These are phyloP conservation scores for Monochamus saltuarius DNA, from an alignment of 1,140 invertebrate species.

Conservation along the genomic window DNA sequence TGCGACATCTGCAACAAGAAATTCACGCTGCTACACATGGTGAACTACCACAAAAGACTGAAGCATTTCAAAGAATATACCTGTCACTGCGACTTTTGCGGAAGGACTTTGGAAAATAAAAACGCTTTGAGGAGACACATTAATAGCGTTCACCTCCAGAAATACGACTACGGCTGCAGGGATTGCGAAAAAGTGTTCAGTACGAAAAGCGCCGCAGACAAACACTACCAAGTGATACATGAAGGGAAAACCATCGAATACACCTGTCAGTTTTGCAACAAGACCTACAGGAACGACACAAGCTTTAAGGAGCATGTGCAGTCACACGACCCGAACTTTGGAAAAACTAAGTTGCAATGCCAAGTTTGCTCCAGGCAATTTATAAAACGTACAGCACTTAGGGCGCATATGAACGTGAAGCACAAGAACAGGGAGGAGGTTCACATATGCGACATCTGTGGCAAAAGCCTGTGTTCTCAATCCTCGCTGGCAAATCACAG, in stretches of 20 bases:
- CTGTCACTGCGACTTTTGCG: slow-evolving; percentile 11
- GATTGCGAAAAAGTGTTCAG: too few species aligned
- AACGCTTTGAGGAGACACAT: neutral
- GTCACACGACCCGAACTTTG: slow-evolving; percentile 13
- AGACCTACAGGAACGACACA: slow-evolving; percentile 7
- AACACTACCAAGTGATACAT: slow-evolving; percentile 3
- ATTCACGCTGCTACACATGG: slow-evolving; percentile 4
- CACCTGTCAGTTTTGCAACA: slow-evolving; percentile 4
- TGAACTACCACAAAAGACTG: slow-evolving; percentile 14
- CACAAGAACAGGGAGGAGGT: slow-evolving; percentile 3
- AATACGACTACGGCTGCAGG: too few species aligned
- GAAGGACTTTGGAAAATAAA: slow-evolving; percentile 9
- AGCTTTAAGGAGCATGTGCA: neutral
- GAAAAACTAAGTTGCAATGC: neutral
- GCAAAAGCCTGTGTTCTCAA: slow-evolving; percentile 67
- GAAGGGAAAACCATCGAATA: too few species aligned
- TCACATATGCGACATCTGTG: slow-evolving; percentile 66
- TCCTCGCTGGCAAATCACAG: slow-evolving; percentile 51
- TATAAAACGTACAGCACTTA: neutral
- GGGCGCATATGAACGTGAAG: neutral
- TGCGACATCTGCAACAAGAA: slow-evolving; percentile 13
- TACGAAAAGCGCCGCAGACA: neutral
- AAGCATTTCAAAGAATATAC: slow-evolving; percentile 4
- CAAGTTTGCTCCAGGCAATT: slow-evolving; percentile 7
- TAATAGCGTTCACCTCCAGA: too few species aligned